These are phyloP conservation scores for Cactoblastis cactorum DNA, from an alignment of 2,888 invertebrate genomes.

Conservation along the genomic window DNA sequence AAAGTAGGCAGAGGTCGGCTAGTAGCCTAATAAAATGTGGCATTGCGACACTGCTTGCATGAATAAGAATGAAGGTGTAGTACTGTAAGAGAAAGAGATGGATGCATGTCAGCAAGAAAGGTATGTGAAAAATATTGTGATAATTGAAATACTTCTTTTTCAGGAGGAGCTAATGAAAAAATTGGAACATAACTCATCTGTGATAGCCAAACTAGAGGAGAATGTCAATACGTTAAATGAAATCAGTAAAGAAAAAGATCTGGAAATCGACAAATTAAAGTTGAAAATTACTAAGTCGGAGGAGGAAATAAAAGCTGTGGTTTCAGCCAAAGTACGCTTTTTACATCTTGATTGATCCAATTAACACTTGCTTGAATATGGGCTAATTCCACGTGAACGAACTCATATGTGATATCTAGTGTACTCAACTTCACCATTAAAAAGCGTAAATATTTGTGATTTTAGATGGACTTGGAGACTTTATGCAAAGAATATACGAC, in stretches of 20 bases:
- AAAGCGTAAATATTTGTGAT: not conserved
- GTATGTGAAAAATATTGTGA: too few species aligned
- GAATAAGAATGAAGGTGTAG: too few species aligned
- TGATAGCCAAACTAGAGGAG: conserved; percentile 49
- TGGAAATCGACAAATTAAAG: conserved; percentile 44
- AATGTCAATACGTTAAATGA: conserved; percentile 40
- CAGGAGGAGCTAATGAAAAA: conserved; percentile 66
- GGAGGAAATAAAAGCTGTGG: conserved; percentile 34
- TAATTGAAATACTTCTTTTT: conserved; percentile 21
- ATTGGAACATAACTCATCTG: conserved; percentile 49
- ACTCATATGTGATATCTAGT: too few species aligned
- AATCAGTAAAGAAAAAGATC: conserved; percentile 45
- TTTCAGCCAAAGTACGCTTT: conserved; percentile 33
- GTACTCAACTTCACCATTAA: too few species aligned
- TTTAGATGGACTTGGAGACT: conserved; percentile 46
- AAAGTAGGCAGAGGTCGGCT: too few species aligned
- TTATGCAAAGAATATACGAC: conserved; percentile 43
- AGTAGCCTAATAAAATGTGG: too few species aligned
- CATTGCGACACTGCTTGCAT: too few species aligned
- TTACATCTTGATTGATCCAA: not conserved
- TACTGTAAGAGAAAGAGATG: too few species aligned
- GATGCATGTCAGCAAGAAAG: too few species aligned
- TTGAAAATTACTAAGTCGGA: conserved; percentile 40
- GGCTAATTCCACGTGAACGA: too few species aligned
- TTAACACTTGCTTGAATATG: too few species aligned